Evolutionary conservation across 2,888 invertebrate genomes (phyloP).

Genomic region (Branchellion lobata): DNA sequence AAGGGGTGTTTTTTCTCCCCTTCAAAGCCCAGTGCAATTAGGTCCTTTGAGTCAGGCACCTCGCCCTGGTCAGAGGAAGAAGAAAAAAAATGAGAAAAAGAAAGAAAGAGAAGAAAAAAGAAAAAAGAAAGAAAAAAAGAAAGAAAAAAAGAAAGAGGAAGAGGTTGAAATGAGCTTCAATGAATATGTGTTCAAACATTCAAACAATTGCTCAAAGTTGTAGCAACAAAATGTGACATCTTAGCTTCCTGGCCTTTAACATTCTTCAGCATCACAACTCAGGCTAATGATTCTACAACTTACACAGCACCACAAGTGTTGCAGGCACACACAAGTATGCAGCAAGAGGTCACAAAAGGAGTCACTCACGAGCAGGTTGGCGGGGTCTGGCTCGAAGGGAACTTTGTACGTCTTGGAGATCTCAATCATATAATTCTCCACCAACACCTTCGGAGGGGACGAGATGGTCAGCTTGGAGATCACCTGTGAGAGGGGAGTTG

Average conservation of each 20-base stretch:
- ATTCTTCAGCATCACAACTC: not conserved
- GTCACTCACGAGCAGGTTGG: slow-evolving; percentile 42
- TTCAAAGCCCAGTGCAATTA: not conserved
- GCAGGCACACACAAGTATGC: not conserved
- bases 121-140: too few relatives aligned
- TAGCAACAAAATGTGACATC: too few relatives aligned
- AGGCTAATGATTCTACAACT: not conserved
- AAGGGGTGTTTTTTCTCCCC: not conserved
- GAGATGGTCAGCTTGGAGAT: slow-evolving; percentile 89
- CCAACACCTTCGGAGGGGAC: slow-evolving; percentile 88
- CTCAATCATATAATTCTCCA: slow-evolving; percentile 75
- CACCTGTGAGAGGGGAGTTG: slow-evolving; percentile 61
- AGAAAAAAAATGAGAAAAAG: too few relatives aligned
- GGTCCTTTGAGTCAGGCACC: not conserved
- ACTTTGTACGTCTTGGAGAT: slow-evolving; percentile 92
- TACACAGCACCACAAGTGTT: not conserved
- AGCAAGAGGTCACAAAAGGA: not conserved
- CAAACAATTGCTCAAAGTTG: too few relatives aligned
- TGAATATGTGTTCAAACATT: too few relatives aligned
- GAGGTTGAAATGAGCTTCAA: too few relatives aligned
- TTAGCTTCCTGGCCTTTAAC: too few relatives aligned
- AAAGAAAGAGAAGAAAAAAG: too few relatives aligned
- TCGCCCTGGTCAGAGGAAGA: too few relatives aligned
- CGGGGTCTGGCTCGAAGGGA: slow-evolving; percentile 74
- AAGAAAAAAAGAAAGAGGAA: too few relatives aligned